These are phyloP conservation scores for Styela clava DNA, from an alignment of 23 tunicate species.

Conservation along the genomic window DNA sequence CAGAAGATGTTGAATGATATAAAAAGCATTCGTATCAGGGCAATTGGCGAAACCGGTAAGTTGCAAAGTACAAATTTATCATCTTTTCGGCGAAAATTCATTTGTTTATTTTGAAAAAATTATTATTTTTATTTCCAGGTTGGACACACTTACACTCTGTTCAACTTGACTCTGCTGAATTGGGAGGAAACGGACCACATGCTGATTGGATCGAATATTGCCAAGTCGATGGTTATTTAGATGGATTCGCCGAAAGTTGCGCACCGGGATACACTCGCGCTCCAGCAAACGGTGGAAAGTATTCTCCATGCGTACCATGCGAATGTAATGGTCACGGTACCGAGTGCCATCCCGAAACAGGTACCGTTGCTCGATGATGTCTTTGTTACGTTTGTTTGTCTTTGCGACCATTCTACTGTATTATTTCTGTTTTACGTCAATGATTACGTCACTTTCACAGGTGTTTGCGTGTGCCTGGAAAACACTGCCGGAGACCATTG, in stretches of 20 bases:
- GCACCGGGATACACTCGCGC: conserved; percentile 81
- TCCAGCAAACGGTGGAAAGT: conserved; percentile 77
- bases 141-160: conserved; percentile 60
- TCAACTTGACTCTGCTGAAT: conserved; percentile 53
- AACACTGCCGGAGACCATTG: conserved; percentile 92
- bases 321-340: conserved; percentile 78
- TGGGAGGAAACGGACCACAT: conserved; percentile 46
- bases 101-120: background rate
- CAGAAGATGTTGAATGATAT: conserved; percentile 79
- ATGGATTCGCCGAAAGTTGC: conserved; percentile 53
- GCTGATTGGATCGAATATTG: conserved; percentile 97
- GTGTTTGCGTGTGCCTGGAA: conserved; percentile 86
- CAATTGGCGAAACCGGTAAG: conserved; percentile 66
- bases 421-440: too few relatives aligned
- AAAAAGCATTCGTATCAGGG: conserved; percentile 57
- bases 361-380: too few relatives aligned
- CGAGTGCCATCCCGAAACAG: conserved; percentile 71
- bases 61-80: background rate
- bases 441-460: too few relatives aligned
- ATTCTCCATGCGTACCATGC: conserved; percentile 74
- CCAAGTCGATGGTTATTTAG: conserved; percentile 31
- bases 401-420: too few relatives aligned
- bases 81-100: background rate
- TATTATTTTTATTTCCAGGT: conserved; percentile 15
- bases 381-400: too few relatives aligned